Conservation (phyloP, 2,113 vertebrate species). For the Zootoca vivipara region DNA sequence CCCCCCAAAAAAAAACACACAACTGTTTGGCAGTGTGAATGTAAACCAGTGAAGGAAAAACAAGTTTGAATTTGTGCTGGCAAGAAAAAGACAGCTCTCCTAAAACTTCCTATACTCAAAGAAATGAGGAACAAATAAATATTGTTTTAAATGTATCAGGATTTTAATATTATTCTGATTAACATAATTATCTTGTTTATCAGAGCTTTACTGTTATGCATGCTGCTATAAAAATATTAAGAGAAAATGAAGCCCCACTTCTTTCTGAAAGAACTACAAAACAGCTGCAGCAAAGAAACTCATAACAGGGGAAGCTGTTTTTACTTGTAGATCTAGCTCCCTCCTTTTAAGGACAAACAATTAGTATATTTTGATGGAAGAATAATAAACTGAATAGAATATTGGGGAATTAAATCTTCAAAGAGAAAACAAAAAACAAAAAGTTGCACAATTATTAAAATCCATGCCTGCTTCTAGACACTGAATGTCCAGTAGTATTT, state of each 20-base stretch:
- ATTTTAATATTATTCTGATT: not conserved
- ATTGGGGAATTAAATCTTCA: not conserved
- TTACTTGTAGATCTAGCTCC: not conserved
- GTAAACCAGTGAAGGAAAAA: not conserved
- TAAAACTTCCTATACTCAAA: not conserved
- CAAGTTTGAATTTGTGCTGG: not conserved
- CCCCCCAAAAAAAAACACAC: not conserved
- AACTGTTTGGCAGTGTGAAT: not conserved
- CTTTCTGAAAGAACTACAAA: not conserved
- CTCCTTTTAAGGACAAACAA: not conserved
- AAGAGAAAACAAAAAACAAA: not conserved
- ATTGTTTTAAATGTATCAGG: slow-evolving; percentile 7
- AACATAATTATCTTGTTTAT: not conserved
- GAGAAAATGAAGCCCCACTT: slow-evolving; percentile 1
- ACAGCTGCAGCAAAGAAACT: not conserved
- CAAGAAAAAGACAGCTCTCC: not conserved
- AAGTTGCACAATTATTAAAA: not conserved
- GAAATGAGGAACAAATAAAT: not conserved
- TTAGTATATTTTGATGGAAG: not conserved
- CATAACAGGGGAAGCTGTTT: not conserved
- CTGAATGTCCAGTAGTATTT: not conserved
- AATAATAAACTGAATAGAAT: not conserved
- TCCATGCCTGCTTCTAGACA: not conserved
- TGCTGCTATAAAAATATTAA: fast-evolving
- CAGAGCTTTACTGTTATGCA: not conserved